phyloP scores from a whole-genome alignment of 2,888 invertebrate species.

The Eupithecia inturbata region DNA sequence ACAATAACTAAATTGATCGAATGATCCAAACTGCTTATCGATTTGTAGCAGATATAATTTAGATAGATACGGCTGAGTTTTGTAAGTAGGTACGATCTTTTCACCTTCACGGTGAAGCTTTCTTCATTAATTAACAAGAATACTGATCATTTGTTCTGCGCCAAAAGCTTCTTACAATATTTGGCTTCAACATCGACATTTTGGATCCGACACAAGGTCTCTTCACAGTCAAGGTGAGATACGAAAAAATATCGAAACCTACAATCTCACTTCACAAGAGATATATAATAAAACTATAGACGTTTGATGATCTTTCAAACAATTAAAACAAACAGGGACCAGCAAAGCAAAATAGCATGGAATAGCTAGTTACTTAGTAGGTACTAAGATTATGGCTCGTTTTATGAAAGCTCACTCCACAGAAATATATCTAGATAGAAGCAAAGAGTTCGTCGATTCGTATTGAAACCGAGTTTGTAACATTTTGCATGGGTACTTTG shows the following conservation, averaged over 20 bases:
- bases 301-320: not conserved
- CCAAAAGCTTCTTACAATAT: slow-evolving; percentile 20
- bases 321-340: not conserved
- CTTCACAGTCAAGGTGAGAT: slow-evolving; percentile 36
- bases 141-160: slow-evolving; percentile 5
- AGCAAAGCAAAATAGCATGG: not conserved
- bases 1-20: not conserved
- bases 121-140: slow-evolving; percentile 12
- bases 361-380: not conserved
- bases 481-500: too few species aligned
- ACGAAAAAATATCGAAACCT: slow-evolving; percentile 30
- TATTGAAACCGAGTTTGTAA: too few species aligned
- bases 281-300: not conserved
- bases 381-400: too few species aligned
- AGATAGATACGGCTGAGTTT: not conserved
- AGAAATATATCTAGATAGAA: too few species aligned
- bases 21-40: not conserved
- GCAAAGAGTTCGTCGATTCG: too few species aligned
- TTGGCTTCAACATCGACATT: slow-evolving; percentile 35
- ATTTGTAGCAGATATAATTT: not conserved
- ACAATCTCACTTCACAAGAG: not conserved
- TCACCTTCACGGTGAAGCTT: slow-evolving; percentile 8
- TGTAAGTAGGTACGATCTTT: not conserved
- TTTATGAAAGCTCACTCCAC: too few species aligned
- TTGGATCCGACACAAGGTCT: slow-evolving; percentile 40